Percentiles rank a stretch among this genome's conserved stretches.
phyloP scores from a whole-genome alignment of 2,797 vertebrate genomes.

The Acipenser oxyrinchus region DNA sequence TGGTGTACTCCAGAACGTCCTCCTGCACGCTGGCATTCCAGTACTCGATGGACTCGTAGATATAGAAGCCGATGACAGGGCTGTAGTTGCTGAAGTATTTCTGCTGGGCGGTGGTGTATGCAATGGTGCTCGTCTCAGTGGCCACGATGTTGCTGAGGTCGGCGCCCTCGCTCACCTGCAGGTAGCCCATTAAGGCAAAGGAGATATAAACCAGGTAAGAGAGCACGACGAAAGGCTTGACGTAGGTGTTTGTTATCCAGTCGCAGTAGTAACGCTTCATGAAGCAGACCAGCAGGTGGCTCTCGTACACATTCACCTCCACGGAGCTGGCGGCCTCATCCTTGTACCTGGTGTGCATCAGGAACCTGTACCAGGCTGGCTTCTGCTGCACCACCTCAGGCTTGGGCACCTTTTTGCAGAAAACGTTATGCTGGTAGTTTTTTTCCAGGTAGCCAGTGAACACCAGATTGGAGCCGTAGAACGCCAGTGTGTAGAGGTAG shows the following conservation, averaged over 20 bases:
- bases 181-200: conserved; percentile 97
- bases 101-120: conserved; percentile 88
- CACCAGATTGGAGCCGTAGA: conserved; percentile 96
- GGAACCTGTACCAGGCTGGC: conserved; percentile 91
- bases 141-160: conserved; percentile 93
- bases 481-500: conserved; percentile 95
- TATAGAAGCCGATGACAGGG: conserved; percentile 96
- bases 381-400: conserved; percentile 84
- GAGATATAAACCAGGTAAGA: conserved; percentile 98
- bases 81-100: conserved; percentile 96
- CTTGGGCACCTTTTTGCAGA: conserved; percentile 88
- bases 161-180: conserved; percentile 91
- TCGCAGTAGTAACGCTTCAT: conserved; percentile 94
- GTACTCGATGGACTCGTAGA: conserved; percentile 96
- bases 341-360: conserved; percentile 92
- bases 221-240: conserved; percentile 97
- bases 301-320: conserved; percentile 83
- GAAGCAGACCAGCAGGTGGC: conserved; percentile 90
- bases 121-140: conserved; percentile 86
- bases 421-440: conserved; percentile 94
- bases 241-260: conserved; percentile 99
- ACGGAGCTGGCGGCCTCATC: conserved; percentile 67
- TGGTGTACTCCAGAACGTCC: conserved; percentile 89
- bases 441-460: conserved; percentile 97
- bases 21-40: conserved; percentile 94